Conservation (phyloP, 2,888 invertebrate species). For the Trichogramma evanescens region DNA sequence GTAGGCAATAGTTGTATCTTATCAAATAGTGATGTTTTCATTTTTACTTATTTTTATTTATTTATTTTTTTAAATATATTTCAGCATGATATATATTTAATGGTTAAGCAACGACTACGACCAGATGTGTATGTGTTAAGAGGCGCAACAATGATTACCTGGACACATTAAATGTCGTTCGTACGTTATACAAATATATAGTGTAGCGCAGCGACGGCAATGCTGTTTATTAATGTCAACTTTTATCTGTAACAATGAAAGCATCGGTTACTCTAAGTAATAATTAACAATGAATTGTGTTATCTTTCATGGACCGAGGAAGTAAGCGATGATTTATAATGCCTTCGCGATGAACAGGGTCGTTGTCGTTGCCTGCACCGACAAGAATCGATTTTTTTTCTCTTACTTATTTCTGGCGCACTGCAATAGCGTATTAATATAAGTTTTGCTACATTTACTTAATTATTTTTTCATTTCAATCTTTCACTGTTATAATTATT, state of each 20-base stretch:
- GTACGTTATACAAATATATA: slow-evolving; percentile 4
- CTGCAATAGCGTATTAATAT: slow-evolving; percentile 27
- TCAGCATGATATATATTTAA: too few relatives aligned
- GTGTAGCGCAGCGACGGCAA: slow-evolving; percentile 21
- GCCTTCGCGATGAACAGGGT: not conserved
- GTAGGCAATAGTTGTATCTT: slow-evolving; percentile 48
- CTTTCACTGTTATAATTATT: slow-evolving; percentile 3
- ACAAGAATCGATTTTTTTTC: not conserved
- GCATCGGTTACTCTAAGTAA: not conserved
- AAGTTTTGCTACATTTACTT: slow-evolving; percentile 23
- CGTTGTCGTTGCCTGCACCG: slow-evolving; percentile 26
- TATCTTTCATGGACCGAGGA: not conserved
- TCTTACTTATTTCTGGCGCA: slow-evolving; percentile 23
- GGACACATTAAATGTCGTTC: slow-evolving; percentile 3
- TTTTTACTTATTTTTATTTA: too few relatives aligned
- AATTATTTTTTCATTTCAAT: slow-evolving; percentile 20
- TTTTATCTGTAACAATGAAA: slow-evolving; percentile 1
- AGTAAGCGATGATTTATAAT: not conserved
- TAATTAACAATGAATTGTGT: slow-evolving; percentile 11
- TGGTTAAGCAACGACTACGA: slow-evolving; percentile 25
- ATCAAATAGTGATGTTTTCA: slow-evolving; percentile 35
- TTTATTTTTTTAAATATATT: too few relatives aligned
- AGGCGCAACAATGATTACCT: slow-evolving; percentile 25
- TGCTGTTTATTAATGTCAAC: slow-evolving; percentile 20
- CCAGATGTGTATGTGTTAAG: not conserved